These are phyloP conservation scores for Tenualosa thibaudeaui DNA, from an alignment of 2,797 vertebrate genomes.

Conservation along the genomic window DNA sequence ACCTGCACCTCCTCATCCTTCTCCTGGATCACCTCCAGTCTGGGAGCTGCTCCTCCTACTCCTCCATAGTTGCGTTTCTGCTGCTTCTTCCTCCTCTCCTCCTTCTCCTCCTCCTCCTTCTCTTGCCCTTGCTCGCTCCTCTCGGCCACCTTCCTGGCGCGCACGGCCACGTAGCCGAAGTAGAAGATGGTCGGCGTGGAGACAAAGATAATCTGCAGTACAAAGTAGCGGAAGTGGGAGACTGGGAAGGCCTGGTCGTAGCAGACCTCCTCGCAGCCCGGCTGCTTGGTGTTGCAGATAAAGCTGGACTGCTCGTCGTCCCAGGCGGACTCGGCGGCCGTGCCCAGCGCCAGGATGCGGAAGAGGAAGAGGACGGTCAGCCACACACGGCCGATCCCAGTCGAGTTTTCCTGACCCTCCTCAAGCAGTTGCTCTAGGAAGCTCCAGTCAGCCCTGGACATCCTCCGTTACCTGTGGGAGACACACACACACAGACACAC, in stretches of 20 bases:
- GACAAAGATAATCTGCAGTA: slow-evolving; percentile 82
- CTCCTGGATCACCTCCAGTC: slow-evolving; percentile 26
- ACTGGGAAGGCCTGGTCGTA: slow-evolving; percentile 85
- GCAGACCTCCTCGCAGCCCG: slow-evolving; percentile 77
- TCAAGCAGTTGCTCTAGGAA: slow-evolving; percentile 81
- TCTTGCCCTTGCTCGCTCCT: slow-evolving; percentile 38
- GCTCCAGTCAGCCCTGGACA: slow-evolving; percentile 85
- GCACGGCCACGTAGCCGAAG: slow-evolving; percentile 76
- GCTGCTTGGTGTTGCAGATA: slow-evolving; percentile 79
- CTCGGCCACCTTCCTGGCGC: slow-evolving; percentile 41
- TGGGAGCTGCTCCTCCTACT: neutral
- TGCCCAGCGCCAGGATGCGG: slow-evolving; percentile 77
- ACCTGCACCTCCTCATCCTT: slow-evolving; percentile 45
- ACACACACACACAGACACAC: slow-evolving; percentile 2
- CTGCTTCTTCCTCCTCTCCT: slow-evolving; percentile 39
- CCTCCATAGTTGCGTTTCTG: slow-evolving; percentile 24
- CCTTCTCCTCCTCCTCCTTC: slow-evolving; percentile 35
- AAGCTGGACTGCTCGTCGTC: slow-evolving; percentile 80
- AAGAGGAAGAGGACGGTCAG: slow-evolving; percentile 83
- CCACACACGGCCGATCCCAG: slow-evolving; percentile 78
- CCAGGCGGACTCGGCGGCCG: slow-evolving; percentile 81
- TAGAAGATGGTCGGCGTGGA: slow-evolving; percentile 82
- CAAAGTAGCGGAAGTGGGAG: slow-evolving; percentile 83
- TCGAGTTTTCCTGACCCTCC: slow-evolving; percentile 82
- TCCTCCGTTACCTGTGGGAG: slow-evolving; percentile 66